Evolutionary conservation across 2,888 invertebrate genomes (phyloP).

Genomic region (Leptothorax acervorum): DNA sequence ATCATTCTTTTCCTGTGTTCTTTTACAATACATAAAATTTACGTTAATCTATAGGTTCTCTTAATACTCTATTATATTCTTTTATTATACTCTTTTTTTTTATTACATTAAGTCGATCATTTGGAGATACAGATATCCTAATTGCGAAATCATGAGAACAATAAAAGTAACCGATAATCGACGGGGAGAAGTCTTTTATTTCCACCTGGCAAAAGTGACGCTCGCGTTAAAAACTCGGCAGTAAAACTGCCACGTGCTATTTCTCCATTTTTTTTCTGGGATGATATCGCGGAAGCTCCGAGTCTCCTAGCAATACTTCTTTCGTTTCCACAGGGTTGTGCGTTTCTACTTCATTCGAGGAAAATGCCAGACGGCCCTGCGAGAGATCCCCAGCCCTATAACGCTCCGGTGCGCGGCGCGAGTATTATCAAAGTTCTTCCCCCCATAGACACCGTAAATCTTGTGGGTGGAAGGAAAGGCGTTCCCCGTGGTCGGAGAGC

Average conservation of each 20-base stretch:
- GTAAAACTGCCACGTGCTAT: slow-evolving; percentile 23
- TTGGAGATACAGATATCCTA: background rate
- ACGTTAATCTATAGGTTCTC: background rate
- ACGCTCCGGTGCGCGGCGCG: slow-evolving; percentile 46
- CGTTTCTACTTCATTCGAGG: slow-evolving; percentile 36
- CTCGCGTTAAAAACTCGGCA: background rate
- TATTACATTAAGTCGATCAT: background rate
- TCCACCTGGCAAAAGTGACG: background rate
- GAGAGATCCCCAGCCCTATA: slow-evolving; percentile 41
- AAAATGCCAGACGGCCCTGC: slow-evolving; percentile 50
- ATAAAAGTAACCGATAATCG: background rate
- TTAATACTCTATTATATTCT: background rate
- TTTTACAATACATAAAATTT: background rate
- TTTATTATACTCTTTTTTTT: background rate
- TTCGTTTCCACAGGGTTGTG: slow-evolving; percentile 44
- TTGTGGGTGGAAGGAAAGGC: slow-evolving; percentile 49
- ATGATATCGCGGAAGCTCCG: slow-evolving; percentile 29
- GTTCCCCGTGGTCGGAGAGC: slow-evolving; percentile 53
- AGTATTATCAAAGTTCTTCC: slow-evolving; percentile 72
- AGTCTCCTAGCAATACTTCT: slow-evolving; percentile 60
- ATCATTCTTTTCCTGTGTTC: background rate
- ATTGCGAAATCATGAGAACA: background rate
- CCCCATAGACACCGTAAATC: slow-evolving; percentile 73
- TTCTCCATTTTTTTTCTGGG: background rate
- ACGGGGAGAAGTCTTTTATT: slow-evolving; percentile 12